Conservation (phyloP, 2,113 vertebrate genomes). For the Lonchura striata region DNA sequence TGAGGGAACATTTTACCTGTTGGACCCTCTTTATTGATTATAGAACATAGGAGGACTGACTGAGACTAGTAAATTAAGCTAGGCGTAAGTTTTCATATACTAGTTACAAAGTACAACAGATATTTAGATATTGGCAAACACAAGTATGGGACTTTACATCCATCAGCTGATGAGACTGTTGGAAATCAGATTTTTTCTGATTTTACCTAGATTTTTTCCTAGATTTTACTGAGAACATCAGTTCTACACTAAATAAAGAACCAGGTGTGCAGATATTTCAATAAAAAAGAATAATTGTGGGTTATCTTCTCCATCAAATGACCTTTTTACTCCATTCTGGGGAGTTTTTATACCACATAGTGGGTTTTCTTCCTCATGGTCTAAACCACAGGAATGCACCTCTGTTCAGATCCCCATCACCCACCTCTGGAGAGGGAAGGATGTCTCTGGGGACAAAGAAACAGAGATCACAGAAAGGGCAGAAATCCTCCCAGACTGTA, state of each 20-base stretch:
- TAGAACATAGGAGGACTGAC: neutral
- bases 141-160: fast-evolving
- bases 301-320: neutral
- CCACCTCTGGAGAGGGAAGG: neutral
- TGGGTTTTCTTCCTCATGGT: neutral
- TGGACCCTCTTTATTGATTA: neutral
- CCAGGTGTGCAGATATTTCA: neutral
- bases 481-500: neutral
- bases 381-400: neutral
- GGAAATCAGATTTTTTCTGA: neutral
- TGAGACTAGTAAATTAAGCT: neutral
- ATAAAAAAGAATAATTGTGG: neutral
- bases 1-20: neutral
- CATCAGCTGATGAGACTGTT: neutral
- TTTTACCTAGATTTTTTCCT: too few relatives aligned
- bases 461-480: neutral
- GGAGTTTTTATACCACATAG: neutral
- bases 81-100: neutral
- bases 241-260: neutral
- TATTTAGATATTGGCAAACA: neutral
- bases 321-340: neutral
- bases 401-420: neutral
- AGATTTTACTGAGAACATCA: neutral
- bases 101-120: neutral
- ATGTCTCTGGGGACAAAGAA: neutral